phyloP scores from a whole-genome alignment of 2,888 invertebrate species.

The Leucophenga montana region DNA sequence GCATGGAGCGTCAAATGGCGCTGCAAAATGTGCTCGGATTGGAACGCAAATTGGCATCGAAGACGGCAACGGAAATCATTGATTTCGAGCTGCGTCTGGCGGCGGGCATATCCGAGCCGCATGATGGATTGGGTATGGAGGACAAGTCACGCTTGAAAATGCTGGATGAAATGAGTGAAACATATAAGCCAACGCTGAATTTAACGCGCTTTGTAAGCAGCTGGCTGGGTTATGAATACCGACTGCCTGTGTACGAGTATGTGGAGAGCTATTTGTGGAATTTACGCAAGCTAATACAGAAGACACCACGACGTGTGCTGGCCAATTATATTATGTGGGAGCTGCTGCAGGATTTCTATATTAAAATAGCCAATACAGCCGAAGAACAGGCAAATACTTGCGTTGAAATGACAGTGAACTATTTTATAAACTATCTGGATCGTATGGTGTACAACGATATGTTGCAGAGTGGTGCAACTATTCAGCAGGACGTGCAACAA shows the following conservation, averaged over 20 bases:
- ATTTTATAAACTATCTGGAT: conserved; percentile 64
- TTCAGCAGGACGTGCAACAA: conserved; percentile 45
- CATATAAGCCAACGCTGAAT: conserved; percentile 59
- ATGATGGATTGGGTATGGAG: conserved; percentile 46
- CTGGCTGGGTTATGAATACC: conserved; percentile 66
- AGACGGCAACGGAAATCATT: conserved; percentile 52
- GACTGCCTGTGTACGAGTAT: conserved; percentile 61
- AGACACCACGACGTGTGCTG: conserved; percentile 54
- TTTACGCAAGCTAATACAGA: conserved; percentile 52
- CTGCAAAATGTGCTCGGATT: conserved; percentile 57
- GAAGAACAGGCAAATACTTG: conserved; percentile 54
- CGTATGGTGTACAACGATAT: conserved; percentile 57
- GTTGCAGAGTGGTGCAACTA: conserved; percentile 45
- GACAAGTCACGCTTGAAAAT: conserved; percentile 53
- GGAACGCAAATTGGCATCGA: conserved; percentile 38
- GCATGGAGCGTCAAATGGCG: conserved; percentile 37
- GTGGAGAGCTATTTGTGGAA: conserved; percentile 61
- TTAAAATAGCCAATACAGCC: conserved; percentile 37
- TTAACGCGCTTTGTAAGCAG: conserved; percentile 57
- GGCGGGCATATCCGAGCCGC: conserved; percentile 43
- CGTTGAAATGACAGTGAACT: conserved; percentile 47
- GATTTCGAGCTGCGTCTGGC: conserved; percentile 54
- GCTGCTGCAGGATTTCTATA: conserved; percentile 56
- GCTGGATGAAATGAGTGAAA: conserved; percentile 54
- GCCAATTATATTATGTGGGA: conserved; percentile 69